Percentiles rank a stretch among this genome's conserved stretches.
Conservation (phyloP, 2,113 vertebrate genomes). For the Mus pahari region DNA sequence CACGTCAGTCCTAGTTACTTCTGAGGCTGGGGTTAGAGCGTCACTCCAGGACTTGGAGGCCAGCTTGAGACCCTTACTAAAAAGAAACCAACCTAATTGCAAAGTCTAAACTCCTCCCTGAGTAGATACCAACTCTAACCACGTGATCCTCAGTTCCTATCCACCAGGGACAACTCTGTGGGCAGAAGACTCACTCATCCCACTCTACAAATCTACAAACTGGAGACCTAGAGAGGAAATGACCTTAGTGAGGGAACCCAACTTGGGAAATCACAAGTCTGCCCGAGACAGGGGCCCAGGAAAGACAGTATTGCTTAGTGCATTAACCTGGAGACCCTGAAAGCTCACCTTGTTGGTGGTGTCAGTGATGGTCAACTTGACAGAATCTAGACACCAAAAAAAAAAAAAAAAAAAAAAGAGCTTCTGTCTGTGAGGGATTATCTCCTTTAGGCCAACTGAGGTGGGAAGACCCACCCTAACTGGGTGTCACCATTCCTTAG, state of each 20-base stretch:
- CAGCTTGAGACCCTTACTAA: background rate
- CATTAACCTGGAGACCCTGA: background rate
- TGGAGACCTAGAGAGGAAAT: background rate
- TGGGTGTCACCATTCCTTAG: background rate
- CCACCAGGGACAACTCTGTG: background rate
- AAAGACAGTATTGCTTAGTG: background rate
- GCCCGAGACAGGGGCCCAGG: background rate
- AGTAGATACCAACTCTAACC: background rate
- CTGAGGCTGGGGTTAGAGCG: background rate
- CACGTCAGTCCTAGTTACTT: background rate
- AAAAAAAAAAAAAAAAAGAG: no score
- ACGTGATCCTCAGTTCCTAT: background rate
- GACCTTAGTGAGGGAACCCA: background rate
- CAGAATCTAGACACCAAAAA: background rate
- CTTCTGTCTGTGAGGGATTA: background rate
- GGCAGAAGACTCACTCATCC: background rate
- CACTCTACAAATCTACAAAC: background rate
- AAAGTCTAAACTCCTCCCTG: background rate
- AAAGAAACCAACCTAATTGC: background rate
- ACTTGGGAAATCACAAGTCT: background rate
- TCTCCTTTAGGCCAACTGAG: background rate
- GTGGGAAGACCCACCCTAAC: background rate
- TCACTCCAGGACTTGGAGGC: background rate
- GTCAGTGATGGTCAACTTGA: background rate
- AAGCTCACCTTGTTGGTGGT: background rate